phyloP scores from a whole-genome alignment of 2,113 vertebrate species.

The Dipodomys stephensi region DNA sequence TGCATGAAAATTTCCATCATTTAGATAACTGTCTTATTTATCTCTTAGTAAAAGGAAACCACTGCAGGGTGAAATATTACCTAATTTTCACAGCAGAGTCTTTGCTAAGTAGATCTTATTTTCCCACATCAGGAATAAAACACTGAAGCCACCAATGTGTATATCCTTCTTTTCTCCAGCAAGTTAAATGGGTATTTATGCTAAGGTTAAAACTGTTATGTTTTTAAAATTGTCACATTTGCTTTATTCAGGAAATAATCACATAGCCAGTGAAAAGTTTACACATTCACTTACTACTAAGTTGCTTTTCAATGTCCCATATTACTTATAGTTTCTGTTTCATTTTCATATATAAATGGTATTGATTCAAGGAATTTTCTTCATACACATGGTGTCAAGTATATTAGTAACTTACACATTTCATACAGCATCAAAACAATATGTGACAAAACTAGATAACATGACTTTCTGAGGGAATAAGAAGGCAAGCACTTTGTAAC shows the following conservation, averaged over 20 bases:
- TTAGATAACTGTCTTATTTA: conserved; percentile 33
- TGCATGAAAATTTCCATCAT: not conserved
- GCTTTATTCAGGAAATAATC: not conserved
- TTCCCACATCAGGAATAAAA: not conserved
- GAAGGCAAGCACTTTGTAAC: not conserved
- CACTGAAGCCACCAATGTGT: not conserved
- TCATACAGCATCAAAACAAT: not conserved
- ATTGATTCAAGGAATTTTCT: not conserved
- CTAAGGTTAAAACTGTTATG: not conserved
- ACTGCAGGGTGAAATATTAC: not conserved
- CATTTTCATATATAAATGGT: not conserved
- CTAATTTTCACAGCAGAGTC: conserved; percentile 6
- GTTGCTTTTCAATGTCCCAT: not conserved
- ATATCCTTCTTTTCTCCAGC: not conserved
- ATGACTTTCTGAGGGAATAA: not conserved
- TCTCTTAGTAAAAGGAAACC: not conserved
- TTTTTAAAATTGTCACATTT: not conserved
- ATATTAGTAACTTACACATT: not conserved
- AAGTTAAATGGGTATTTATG: not conserved
- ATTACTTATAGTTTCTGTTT: not conserved
- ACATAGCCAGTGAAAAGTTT: not conserved
- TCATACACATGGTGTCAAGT: not conserved
- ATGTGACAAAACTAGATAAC: not conserved
- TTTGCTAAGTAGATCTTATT: not conserved
- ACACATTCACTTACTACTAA: not conserved